phyloP scores from a whole-genome alignment of 2,797 vertebrate species.

The Cephalopachus bancanus region DNA sequence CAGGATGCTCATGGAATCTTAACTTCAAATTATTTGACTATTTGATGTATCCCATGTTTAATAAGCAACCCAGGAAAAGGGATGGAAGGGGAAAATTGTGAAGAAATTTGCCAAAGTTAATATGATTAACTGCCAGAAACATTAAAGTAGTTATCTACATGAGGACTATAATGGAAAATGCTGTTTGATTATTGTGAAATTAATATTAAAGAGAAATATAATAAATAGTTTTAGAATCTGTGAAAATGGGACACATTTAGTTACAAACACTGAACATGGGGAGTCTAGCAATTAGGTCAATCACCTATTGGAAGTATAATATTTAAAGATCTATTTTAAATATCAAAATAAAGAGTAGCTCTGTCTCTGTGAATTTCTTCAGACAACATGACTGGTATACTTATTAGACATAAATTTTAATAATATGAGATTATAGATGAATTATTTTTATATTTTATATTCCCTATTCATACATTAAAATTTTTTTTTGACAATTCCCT shows the following conservation, averaged over 20 bases:
- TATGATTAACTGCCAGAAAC: background rate
- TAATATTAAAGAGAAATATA: background rate
- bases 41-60: background rate
- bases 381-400: background rate
- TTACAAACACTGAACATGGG: background rate
- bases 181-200: background rate
- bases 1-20: slow-evolving; percentile 53
- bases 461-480: background rate
- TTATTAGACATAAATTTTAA: background rate
- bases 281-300: background rate
- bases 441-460: background rate
- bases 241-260: background rate
- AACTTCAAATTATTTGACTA: background rate
- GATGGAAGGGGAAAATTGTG: background rate
- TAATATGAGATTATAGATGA: background rate
- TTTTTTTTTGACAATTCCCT: background rate
- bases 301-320: background rate
- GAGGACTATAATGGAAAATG: background rate
- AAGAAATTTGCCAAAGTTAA: background rate
- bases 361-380: background rate
- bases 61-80: background rate
- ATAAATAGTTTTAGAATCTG: background rate
- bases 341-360: background rate
- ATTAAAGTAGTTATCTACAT: background rate
- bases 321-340: background rate